Evolutionary conservation across 2,113 vertebrate genomes (phyloP), one percentile per base, ranked within the genome.

Genomic region (Heterotis niloticus): DNA sequence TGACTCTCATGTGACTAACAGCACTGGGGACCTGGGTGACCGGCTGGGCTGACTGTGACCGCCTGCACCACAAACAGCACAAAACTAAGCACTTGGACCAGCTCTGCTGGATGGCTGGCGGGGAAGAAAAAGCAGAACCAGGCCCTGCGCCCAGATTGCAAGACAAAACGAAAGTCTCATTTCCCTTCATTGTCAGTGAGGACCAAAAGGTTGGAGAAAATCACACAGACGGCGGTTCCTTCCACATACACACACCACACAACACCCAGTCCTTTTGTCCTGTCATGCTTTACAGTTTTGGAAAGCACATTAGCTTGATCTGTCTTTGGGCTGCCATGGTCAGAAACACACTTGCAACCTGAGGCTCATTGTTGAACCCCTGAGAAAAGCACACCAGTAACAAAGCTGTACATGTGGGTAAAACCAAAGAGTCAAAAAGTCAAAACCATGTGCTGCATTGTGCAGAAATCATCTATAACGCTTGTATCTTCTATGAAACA

Each of bases 121-220:
- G n/a, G n/a, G 34, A 2, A 44, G 34, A 2, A 44, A 44, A 44
- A 44, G 34, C 34, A 44, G 34, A 44, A 44, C 34, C 34, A 44
- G 2, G 34, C 34, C 34, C 34, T 44, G 34, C 7, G 34, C 34
- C 34, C 4, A 20, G 3, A 20, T 12, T 11, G 69, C n/a, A 1
- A 69, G 76, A 78, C 28, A 1, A 70, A 78, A 70, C 14, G 77
- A 72, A 72, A 72, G 70, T 56, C 70, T 11, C 20, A n/a, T 78
- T 78, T 78, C 77, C 77, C 23, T 71, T 66, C 52, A 70, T 78
- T 78, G 77, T 78, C 28, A 68, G 76, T 52, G 23, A 0, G 52
- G 52, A 68, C n/a, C 26, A 18, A 34, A 78, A 59, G 70, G 9
- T 72, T 56, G n/a, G 51, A 24, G 34, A 72, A 56, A 54, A 72